Conservation (phyloP, 2,797 vertebrate species). For the Meda fulgida region DNA sequence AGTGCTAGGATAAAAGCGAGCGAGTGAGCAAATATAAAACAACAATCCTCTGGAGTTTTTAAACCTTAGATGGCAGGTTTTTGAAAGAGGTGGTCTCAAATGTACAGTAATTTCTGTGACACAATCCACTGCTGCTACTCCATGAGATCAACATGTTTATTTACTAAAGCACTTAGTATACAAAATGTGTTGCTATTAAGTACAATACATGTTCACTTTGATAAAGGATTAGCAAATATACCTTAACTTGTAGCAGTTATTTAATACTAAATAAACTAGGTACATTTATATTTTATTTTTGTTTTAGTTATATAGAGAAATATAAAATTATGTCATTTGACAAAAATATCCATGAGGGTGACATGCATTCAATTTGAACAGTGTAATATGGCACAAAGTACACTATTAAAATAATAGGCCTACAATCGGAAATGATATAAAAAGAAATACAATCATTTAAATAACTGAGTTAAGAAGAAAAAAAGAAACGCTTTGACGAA, state of each 20-base stretch:
- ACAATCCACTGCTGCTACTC: neutral
- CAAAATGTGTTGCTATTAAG: neutral
- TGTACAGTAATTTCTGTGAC: constrained; percentile 4
- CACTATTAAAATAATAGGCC: neutral
- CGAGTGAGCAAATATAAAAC: constrained; percentile 25
- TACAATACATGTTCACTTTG: neutral
- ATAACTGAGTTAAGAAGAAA: neutral
- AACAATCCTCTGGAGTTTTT: constrained; percentile 12
- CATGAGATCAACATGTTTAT: neutral
- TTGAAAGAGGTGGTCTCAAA: neutral
- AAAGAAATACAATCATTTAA: neutral
- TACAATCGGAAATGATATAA: neutral
- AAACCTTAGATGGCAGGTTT: constrained; percentile 26
- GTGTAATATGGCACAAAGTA: neutral
- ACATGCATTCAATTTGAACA: neutral
- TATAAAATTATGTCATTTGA: neutral
- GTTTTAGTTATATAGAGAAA: neutral
- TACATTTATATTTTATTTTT: neutral
- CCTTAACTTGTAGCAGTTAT: neutral
- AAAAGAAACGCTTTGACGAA: neutral
- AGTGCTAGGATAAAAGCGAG: constrained; percentile 26
- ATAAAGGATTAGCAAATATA: no score
- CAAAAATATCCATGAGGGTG: neutral
- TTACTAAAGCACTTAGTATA: neutral
- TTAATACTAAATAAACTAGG: neutral